Evolutionary conservation across 2,797 vertebrate genomes (phyloP).

Genomic region (Sorex maritimensis): DNA sequence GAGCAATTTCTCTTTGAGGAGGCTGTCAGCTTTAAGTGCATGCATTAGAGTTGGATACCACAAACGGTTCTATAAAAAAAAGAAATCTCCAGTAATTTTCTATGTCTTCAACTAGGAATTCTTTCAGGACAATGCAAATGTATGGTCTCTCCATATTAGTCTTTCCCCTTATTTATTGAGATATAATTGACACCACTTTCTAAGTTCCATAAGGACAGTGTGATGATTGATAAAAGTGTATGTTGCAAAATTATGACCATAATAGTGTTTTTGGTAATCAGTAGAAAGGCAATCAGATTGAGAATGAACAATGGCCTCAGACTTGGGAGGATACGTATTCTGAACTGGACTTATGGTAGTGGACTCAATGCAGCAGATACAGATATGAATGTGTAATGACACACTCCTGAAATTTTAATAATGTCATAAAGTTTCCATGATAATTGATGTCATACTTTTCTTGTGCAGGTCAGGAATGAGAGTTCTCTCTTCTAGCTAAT

Average conservation of each 20-base stretch:
- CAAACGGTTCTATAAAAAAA: background rate
- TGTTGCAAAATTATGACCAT: background rate
- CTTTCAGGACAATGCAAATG: background rate
- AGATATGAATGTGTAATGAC: background rate
- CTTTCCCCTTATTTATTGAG: background rate
- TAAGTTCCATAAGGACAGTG: background rate
- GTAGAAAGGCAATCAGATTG: background rate
- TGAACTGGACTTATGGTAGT: background rate
- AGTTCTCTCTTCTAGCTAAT: background rate
- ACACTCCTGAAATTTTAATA: background rate
- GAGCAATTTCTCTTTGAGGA: constrained; percentile 22
- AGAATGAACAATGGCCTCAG: background rate
- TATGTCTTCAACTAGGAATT: background rate
- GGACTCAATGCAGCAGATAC: background rate
- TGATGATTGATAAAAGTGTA: background rate
- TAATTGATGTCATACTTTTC: background rate
- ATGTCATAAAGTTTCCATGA: background rate
- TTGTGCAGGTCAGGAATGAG: background rate
- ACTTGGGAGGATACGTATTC: background rate
- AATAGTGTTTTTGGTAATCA: background rate
- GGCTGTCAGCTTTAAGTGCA: background rate
- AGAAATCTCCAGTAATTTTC: background rate
- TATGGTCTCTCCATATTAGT: background rate
- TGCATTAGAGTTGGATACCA: background rate
- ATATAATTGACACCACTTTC: background rate